phyloP scores from a whole-genome alignment of 2,113 vertebrate genomes.

The Merops nubicus region DNA sequence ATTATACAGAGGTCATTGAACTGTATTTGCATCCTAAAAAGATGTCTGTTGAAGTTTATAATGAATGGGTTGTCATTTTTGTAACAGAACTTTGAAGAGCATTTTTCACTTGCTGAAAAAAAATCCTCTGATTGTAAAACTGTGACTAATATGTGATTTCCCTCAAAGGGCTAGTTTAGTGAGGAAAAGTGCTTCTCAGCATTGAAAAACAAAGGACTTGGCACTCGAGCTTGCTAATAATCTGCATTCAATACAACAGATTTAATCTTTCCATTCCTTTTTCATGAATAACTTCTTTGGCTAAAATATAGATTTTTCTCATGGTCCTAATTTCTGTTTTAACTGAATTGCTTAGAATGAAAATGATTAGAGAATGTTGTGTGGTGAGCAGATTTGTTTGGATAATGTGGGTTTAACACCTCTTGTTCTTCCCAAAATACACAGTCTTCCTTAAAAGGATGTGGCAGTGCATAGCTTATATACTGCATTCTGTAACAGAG shows the following conservation, averaged over 20 bases:
- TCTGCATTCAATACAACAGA: slow-evolving; percentile 34
- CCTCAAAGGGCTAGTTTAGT: slow-evolving; percentile 36
- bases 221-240: background rate
- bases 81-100: slow-evolving; percentile 8
- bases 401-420: slow-evolving; percentile 49
- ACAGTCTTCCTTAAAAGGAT: slow-evolving; percentile 41
- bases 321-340: slow-evolving; percentile 34
- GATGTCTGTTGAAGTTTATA: background rate
- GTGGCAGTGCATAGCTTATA: slow-evolving; percentile 18
- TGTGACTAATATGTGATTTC: slow-evolving; percentile 17
- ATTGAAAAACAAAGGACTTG: slow-evolving; percentile 19
- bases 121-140: slow-evolving; percentile 27
- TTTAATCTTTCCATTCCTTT: slow-evolving; percentile 42
- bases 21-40: background rate
- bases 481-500: background rate
- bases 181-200: slow-evolving; percentile 1
- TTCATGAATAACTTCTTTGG: slow-evolving; percentile 20
- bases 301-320: slow-evolving; percentile 38
- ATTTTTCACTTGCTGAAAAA: slow-evolving; percentile 43
- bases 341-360: slow-evolving; percentile 44
- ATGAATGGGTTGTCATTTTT: slow-evolving; percentile 14
- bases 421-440: slow-evolving; percentile 32
- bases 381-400: slow-evolving; percentile 52
- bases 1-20: background rate
- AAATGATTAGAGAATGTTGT: slow-evolving; percentile 52